A percentile compares a stretch with the other conserved stretches of the same genome.
Evolutionary conservation across 2,888 invertebrate species (phyloP).

Genomic region (Polymixis flavicincta): DNA sequence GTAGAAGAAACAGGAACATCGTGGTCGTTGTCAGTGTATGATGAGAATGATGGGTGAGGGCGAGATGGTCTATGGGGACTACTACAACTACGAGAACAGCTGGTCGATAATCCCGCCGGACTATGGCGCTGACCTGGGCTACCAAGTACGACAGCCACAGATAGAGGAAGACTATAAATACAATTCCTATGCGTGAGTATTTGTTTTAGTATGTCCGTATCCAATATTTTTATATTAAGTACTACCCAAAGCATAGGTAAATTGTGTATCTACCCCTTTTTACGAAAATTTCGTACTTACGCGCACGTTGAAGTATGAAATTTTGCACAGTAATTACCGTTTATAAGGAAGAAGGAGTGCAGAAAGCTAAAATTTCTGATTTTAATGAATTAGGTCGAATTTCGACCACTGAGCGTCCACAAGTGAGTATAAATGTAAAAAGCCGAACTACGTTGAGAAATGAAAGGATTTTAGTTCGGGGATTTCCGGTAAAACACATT

Average conservation of each 20-base stretch:
- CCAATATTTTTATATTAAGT: too few species aligned
- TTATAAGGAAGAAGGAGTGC: too few species aligned
- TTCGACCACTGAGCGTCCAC: too few species aligned
- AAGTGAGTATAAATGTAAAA: too few species aligned
- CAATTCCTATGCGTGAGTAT: conserved; percentile 91
- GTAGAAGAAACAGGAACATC: conserved; percentile 40
- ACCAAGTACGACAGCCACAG: conserved; percentile 83
- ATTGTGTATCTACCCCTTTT: too few species aligned
- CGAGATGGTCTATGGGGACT: conserved; percentile 90
- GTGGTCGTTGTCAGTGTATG: conserved; percentile 73
- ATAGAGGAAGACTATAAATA: conserved; percentile 93
- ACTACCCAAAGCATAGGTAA: too few species aligned
- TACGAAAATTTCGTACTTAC: too few species aligned
- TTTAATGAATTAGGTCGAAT: too few species aligned
- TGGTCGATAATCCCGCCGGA: conserved; percentile 94
- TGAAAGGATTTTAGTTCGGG: too few species aligned
- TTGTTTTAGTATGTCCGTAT: neutral
- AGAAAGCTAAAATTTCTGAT: too few species aligned
- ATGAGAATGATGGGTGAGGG: conserved; percentile 91
- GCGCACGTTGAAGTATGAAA: too few species aligned
- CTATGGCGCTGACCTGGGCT: conserved; percentile 90
- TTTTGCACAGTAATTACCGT: too few species aligned
- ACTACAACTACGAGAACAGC: conserved; percentile 91
- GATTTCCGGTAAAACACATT: conserved; percentile 32
- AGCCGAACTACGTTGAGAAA: neutral